Conservation (phyloP, 2,113 vertebrate genomes). For the Notiomystis cincta region DNA sequence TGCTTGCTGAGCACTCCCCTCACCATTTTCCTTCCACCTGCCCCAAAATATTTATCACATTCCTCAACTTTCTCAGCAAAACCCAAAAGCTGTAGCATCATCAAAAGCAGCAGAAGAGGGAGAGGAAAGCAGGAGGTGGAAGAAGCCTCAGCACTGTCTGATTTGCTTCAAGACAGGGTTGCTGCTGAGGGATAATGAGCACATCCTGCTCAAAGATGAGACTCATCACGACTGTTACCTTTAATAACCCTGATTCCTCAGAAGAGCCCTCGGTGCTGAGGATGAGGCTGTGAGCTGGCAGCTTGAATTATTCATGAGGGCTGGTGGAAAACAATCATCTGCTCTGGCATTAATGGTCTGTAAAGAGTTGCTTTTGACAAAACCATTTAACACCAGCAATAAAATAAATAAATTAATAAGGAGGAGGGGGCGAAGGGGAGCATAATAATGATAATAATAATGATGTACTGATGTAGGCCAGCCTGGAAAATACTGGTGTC, state of each 20-base stretch:
- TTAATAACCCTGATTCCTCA: not conserved
- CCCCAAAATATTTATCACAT: not conserved
- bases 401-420: conserved; percentile 41
- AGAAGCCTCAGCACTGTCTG: not conserved
- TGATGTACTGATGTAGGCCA: not conserved
- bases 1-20: not conserved
- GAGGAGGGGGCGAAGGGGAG: not conserved
- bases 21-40: not conserved
- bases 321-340: conserved; percentile 32
- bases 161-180: not conserved
- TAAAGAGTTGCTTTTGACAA: conserved; percentile 58
- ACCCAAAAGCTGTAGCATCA: not conserved
- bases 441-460: not conserved
- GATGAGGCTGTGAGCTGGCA: not conserved
- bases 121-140: not conserved
- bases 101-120: not conserved
- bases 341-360: conserved; percentile 49
- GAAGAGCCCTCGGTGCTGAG: not conserved
- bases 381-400: conserved; percentile 48
- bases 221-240: not conserved
- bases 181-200: not conserved
- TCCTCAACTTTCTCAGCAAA: not conserved
- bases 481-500: not conserved
- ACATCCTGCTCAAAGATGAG: not conserved
- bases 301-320: conserved; percentile 33